Evolutionary conservation across 2,888 invertebrate genomes (phyloP).

Genomic region (Cosmia pyralina): DNA sequence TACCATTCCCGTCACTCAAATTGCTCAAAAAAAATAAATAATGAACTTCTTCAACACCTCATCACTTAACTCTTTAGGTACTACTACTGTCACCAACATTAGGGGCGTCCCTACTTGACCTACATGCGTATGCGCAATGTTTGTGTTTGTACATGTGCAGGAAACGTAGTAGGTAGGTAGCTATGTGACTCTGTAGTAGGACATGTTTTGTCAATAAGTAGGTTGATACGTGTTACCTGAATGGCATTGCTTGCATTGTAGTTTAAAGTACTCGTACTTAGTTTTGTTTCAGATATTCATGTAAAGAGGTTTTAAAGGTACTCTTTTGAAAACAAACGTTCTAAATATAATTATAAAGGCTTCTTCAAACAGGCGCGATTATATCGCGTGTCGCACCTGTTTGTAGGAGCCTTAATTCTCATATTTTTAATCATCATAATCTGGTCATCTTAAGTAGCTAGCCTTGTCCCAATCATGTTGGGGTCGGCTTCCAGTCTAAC

Average conservation of each 20-base stretch:
- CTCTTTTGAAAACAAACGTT: background rate
- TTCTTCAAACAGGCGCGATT: too few species aligned
- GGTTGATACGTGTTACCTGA: constrained; percentile 23
- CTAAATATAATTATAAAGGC: too few species aligned
- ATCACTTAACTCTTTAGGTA: constrained; percentile 29
- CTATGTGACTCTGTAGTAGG: background rate
- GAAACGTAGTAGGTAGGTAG: constrained; percentile 6
- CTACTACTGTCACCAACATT: constrained; percentile 15
- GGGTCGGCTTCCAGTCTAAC: too few species aligned
- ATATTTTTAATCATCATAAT: too few species aligned
- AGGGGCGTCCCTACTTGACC: constrained; percentile 30
- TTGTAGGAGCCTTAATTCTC: too few species aligned
- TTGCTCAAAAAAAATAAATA: background rate
- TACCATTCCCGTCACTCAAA: constrained; percentile 3
- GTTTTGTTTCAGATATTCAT: background rate
- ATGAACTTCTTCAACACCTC: constrained; percentile 16
- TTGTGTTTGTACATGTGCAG: constrained; percentile 28
- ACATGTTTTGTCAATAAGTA: constrained; percentile 9
- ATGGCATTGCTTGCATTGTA: background rate
- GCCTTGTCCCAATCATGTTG: too few species aligned
- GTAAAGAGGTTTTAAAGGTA: background rate
- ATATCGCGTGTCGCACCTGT: too few species aligned
- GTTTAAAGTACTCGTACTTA: background rate
- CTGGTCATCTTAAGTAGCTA: too few species aligned
- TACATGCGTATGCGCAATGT: constrained; percentile 41